Evolutionary conservation across 2,888 invertebrate genomes (phyloP).

Genomic region (Anthrax anthrax): DNA sequence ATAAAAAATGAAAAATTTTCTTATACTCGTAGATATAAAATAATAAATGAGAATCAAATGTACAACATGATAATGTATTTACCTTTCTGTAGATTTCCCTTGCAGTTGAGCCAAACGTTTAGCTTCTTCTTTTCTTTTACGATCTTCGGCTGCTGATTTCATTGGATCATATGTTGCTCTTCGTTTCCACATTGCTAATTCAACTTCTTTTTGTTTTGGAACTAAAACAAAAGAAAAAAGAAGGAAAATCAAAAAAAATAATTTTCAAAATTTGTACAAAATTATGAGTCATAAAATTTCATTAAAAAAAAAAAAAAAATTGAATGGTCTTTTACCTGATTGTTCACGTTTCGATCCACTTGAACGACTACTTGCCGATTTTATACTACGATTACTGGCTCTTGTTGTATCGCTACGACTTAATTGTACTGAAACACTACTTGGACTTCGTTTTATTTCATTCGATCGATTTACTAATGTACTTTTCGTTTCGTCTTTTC

Average conservation of each 20-base stretch:
- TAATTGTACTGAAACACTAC: conserved; percentile 29
- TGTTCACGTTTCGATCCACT: conserved; percentile 18
- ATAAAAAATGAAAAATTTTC: too few species aligned
- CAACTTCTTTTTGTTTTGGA: conserved; percentile 57
- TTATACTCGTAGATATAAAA: too few species aligned
- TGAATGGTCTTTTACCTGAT: conserved; percentile 16
- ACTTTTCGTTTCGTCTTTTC: conserved; percentile 41
- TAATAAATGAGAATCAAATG: too few species aligned
- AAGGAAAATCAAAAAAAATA: too few species aligned
- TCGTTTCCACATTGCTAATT: conserved; percentile 90
- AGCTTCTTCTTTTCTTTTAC: conserved; percentile 45
- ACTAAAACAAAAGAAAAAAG: conserved; percentile 19
- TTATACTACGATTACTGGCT: conserved; percentile 30
- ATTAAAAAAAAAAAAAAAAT: too few species aligned
- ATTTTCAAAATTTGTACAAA: too few species aligned
- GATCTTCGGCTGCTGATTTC: conserved; percentile 81
- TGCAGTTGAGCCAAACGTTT: conserved; percentile 23
- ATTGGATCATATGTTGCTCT: conserved; percentile 91
- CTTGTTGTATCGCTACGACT: conserved; percentile 27
- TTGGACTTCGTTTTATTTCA: conserved; percentile 31
- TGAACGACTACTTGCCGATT: conserved; percentile 18
- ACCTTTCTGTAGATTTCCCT: neutral
- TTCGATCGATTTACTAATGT: conserved; percentile 19
- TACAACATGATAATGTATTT: conserved; percentile 4
- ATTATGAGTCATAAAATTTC: too few species aligned